Evolutionary conservation across 2,113 vertebrate species (phyloP), one percentile per base, ranked within the genome.

Genomic region (Poeciliopsis turrubarensis): DNA sequence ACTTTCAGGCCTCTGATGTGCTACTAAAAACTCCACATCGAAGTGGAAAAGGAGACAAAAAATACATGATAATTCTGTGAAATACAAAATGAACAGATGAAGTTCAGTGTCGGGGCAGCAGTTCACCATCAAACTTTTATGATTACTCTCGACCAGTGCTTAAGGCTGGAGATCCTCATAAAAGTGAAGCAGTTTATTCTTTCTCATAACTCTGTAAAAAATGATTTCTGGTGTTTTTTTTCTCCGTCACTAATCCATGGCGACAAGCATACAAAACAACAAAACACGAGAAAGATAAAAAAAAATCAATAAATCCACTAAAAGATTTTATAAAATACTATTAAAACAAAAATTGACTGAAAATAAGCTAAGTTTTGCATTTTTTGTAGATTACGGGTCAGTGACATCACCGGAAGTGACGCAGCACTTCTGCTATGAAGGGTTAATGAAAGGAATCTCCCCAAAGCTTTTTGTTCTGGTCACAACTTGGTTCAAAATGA

Each of bases 111-210:
- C 44, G 61, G 12, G 77, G 65, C 31, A 81, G 34, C 81, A 90
- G 79, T 92, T 84, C 62, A 73, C 77, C 67, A 62, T 84, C 61
- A 73, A 89, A 91, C 88, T 91, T 91, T 88, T 79, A 44, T 72
- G 47, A 65, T 72, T 37, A 67, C 62, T 39, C 32, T 57, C 0
- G 51, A 57, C 51, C 51, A 57, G 22, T n/a, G 6, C 51, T 57
- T 10, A 11, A 11, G 25, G 51, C 22, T 57, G 51, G 51, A 57
- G 51, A 3, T 57, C 22, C 51, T 25, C 10, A n/a, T 25, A 25
- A 57, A 57, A 47, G 19, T 47, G 44, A 47, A 47, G 44, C 44
- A 6, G 44, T 19, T 54, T 11, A 57, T 25, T 25, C 22, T 57
- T 57, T n/a, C 25, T 57, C n/a, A 22, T n/a, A 10, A 10, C 51